Conservation (phyloP, 2,888 invertebrate species). For the Eristalis arbustorum region DNA sequence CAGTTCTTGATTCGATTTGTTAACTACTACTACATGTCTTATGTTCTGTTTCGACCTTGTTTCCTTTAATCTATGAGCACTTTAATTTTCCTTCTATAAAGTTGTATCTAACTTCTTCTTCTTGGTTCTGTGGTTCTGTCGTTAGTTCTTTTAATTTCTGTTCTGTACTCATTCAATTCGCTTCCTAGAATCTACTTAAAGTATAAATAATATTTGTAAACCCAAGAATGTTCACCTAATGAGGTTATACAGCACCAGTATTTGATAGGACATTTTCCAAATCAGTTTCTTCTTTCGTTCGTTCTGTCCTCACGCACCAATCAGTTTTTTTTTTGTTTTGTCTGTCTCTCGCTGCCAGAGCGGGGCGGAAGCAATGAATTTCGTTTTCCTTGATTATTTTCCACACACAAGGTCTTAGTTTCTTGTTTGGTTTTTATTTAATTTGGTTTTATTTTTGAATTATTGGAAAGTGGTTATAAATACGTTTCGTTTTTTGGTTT, state of each 20-base stretch:
- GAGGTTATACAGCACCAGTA: conserved; percentile 70
- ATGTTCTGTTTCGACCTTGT: background rate
- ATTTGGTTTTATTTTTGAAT: conserved; percentile 1
- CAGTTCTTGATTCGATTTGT: conserved; percentile 25
- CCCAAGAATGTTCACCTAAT: conserved; percentile 67
- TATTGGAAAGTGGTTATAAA: conserved; percentile 66
- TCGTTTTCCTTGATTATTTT: conserved; percentile 45
- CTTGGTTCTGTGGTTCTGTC: conserved; percentile 54
- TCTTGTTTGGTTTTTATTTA: conserved; percentile 6
- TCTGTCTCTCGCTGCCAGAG: conserved; percentile 7
- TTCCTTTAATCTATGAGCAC: conserved; percentile 36
- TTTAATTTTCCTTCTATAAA: conserved; percentile 44
- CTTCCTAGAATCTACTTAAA: conserved; percentile 45
- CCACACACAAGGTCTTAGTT: conserved; percentile 57
- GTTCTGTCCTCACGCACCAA: conserved; percentile 67
- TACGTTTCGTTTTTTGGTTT: conserved; percentile 55
- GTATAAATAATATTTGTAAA: conserved; percentile 41
- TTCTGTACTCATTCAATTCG: conserved; percentile 34
- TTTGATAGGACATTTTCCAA: conserved; percentile 66
- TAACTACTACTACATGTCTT: background rate
- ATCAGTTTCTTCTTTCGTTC: conserved; percentile 60
- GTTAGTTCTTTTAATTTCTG: conserved; percentile 24
- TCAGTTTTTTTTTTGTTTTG: conserved; percentile 16
- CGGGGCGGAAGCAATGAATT: conserved; percentile 34
- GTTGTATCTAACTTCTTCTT: conserved; percentile 20